Evolutionary conservation across 2,113 vertebrate species (phyloP).

Genomic region (Sminthopsis crassicaudata): DNA sequence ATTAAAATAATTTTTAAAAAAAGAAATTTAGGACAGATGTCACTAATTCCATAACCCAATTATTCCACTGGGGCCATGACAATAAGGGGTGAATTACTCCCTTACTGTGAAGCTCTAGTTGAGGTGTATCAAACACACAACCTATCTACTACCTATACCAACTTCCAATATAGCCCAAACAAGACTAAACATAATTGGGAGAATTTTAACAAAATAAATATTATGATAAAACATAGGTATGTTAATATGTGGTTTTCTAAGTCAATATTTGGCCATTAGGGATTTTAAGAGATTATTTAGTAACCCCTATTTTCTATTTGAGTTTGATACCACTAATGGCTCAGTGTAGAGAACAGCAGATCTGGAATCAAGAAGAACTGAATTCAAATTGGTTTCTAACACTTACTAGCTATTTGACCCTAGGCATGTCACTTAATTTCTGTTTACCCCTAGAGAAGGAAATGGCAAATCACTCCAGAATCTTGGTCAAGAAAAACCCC

Average conservation of each 20-base stretch:
- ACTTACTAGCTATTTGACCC: neutral
- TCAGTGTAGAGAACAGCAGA: neutral
- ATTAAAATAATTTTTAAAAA: no score
- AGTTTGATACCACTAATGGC: neutral
- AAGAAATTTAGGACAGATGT: neutral
- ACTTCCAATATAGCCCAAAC: neutral
- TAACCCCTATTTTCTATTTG: neutral
- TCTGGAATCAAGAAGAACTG: neutral
- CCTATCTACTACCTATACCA: neutral
- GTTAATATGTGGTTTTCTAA: neutral
- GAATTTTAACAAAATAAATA: slow-evolving; percentile 1
- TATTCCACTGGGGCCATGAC: neutral
- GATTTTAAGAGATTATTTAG: neutral
- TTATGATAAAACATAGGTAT: neutral
- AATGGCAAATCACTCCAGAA: neutral
- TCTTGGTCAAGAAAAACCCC: neutral
- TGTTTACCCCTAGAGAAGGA: neutral
- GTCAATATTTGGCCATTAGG: neutral
- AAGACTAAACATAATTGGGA: neutral
- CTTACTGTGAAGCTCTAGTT: neutral
- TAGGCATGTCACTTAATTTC: no score
- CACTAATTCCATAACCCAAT: neutral
- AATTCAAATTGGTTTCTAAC: neutral
- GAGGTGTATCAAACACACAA: neutral
- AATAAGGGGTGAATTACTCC: neutral